These are phyloP conservation scores for Drosophila mulleri DNA, from an alignment of 2,888 invertebrate genomes.

Conservation along the genomic window DNA sequence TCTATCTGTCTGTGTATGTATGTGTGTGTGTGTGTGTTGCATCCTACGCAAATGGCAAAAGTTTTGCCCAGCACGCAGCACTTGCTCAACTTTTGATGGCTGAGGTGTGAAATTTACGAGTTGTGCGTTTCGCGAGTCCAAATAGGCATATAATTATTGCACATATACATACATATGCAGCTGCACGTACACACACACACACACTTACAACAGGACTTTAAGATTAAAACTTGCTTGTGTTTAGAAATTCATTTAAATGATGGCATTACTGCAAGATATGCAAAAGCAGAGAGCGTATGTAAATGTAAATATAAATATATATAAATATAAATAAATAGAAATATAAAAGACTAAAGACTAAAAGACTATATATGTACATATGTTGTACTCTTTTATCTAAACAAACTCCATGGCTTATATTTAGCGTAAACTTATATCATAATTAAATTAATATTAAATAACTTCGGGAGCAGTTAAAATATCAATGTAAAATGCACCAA, in stretches of 20 bases:
- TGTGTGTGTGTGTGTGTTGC: constrained; percentile 33
- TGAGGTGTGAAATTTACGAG: constrained; percentile 70
- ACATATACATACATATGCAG: neutral
- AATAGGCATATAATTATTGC: constrained; percentile 73
- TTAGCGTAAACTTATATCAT: too few species aligned
- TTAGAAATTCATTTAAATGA: constrained; percentile 9
- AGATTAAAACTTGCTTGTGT: constrained; percentile 26
- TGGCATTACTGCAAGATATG: neutral
- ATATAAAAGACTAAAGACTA: too few species aligned
- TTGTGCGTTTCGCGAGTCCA: constrained; percentile 45
- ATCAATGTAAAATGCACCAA: too few species aligned
- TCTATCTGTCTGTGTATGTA: constrained; percentile 24
- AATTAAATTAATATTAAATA: too few species aligned
- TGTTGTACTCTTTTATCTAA: too few species aligned
- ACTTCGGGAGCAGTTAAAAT: too few species aligned
- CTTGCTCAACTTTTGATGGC: constrained; percentile 62
- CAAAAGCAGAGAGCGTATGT: neutral
- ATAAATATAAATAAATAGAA: too few species aligned
- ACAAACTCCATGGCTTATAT: too few species aligned
- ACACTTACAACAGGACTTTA: constrained; percentile 6
- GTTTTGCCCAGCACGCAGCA: constrained; percentile 59
- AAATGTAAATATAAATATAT: neutral
- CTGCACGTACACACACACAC: neutral
- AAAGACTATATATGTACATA: too few species aligned
- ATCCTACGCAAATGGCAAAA: constrained; percentile 63